phyloP scores from a whole-genome alignment of 2,888 invertebrate species.

The Drosophila subquinaria region DNA sequence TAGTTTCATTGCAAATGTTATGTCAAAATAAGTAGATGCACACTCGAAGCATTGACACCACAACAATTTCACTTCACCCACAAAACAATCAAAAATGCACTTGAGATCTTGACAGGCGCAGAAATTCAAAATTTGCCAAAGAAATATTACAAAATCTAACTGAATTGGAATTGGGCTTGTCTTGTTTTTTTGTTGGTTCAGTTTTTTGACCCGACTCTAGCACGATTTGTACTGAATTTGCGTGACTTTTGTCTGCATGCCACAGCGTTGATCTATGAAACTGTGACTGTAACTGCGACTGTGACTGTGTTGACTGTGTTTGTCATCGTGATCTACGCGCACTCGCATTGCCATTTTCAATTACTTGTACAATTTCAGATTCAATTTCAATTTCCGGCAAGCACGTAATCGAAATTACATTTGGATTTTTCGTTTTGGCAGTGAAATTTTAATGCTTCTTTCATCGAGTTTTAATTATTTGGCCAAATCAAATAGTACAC shows the following conservation, averaged over 20 bases:
- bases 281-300: conserved; percentile 8
- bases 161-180: conserved; percentile 7
- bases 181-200: conserved; percentile 3
- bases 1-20: conserved; percentile 49
- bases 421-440: conserved; percentile 67
- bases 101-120: conserved; percentile 44
- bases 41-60: conserved; percentile 33
- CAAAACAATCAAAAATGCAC: conserved; percentile 52
- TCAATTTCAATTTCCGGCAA: conserved; percentile 66
- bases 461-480: conserved; percentile 61
- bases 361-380: conserved; percentile 50
- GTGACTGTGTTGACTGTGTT: conserved; percentile 17
- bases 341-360: conserved; percentile 40
- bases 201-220: conserved; percentile 56
- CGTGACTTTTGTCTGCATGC: conserved; percentile 59
- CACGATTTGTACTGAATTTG: conserved; percentile 61
- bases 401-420: conserved; percentile 73
- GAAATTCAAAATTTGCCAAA: conserved; percentile 45
- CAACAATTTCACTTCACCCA: conserved; percentile 56
- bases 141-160: conserved; percentile 10
- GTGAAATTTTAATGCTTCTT: conserved; percentile 66
- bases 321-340: conserved; percentile 57
- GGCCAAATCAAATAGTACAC: conserved; percentile 18
- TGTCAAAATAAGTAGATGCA: conserved; percentile 50
- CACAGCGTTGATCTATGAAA: conserved; percentile 58